Evolutionary conservation across 2,888 invertebrate species (phyloP).

Genomic region (Hetaerina titia): DNA sequence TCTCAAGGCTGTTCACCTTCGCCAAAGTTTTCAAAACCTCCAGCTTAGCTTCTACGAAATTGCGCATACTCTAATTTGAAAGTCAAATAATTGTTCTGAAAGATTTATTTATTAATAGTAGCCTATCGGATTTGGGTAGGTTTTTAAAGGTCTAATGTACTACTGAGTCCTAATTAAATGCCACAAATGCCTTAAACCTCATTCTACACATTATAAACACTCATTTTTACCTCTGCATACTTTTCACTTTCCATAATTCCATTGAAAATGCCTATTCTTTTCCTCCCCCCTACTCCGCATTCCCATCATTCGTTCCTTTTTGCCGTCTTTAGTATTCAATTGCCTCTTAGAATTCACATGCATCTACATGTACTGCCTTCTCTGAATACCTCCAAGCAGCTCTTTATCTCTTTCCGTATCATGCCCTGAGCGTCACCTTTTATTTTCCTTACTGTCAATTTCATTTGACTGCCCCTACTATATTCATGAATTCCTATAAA

Average conservation of each 20-base stretch:
- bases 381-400: not conserved
- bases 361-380: not conserved
- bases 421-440: not conserved
- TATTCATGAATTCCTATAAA: too few species aligned
- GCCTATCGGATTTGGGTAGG: too few species aligned
- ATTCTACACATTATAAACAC: too few species aligned
- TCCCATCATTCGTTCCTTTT: not conserved
- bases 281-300: not conserved
- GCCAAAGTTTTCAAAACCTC: not conserved
- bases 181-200: too few species aligned
- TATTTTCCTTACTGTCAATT: too few species aligned
- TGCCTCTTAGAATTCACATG: not conserved
- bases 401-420: not conserved
- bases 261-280: not conserved
- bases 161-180: too few species aligned
- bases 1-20: slow-evolving; percentile 12
- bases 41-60: not conserved
- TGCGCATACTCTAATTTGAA: not conserved
- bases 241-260: too few species aligned
- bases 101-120: too few species aligned
- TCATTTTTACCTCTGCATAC: too few species aligned
- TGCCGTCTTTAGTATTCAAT: not conserved
- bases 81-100: too few species aligned
- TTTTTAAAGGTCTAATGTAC: too few species aligned
- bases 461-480: too few species aligned